A percentile compares a stretch with the other conserved stretches of the same genome.
These are phyloP conservation scores for Coecobrya sp. DNA, from an alignment of 2,888 invertebrate genomes.

Conservation along the genomic window DNA sequence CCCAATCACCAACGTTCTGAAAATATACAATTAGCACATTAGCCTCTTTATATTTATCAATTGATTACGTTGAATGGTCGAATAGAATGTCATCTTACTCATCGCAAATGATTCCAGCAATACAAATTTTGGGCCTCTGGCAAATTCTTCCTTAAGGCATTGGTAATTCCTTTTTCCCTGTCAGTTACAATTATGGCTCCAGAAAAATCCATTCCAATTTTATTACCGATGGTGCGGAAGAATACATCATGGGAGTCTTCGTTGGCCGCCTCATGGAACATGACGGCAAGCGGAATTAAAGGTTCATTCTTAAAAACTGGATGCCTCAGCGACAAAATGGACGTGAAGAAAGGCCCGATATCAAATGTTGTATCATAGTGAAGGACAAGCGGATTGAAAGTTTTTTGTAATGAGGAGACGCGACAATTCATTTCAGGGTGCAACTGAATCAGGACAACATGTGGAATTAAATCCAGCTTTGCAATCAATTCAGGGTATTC, in stretches of 20 bases:
- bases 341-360: constrained; percentile 10
- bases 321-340: constrained; percentile 30
- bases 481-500: neutral
- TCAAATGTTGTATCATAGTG: constrained; percentile 52
- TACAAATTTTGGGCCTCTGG: neutral
- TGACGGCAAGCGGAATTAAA: neutral
- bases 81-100: no score
- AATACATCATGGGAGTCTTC: neutral
- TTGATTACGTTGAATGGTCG: no score
- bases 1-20: constrained; percentile 34
- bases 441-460: neutral
- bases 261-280: constrained; percentile 13
- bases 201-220: neutral
- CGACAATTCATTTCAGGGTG: constrained; percentile 14
- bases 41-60: no score
- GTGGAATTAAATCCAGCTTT: constrained; percentile 8
- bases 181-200: constrained; percentile 22
- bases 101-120: constrained; percentile 41
- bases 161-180: neutral
- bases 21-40: neutral
- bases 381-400: neutral
- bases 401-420: neutral
- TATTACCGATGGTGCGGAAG: neutral
- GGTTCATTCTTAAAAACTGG: neutral
- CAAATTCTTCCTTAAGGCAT: neutral